These are phyloP conservation scores for Saxicola maurus DNA, from an alignment of 2,797 vertebrate species.

Conservation along the genomic window DNA sequence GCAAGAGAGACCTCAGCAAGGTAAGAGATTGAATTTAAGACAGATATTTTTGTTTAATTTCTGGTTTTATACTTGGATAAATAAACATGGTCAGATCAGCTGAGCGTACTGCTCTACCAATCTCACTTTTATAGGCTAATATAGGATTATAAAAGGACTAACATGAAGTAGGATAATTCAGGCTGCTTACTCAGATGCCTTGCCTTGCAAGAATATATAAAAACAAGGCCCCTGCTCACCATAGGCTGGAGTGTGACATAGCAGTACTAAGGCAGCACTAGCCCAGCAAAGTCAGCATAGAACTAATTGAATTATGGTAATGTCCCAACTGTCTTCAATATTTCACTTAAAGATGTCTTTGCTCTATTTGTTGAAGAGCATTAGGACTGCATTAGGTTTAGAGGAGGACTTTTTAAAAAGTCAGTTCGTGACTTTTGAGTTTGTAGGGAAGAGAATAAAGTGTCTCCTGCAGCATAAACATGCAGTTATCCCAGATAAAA, in stretches of 20 bases:
- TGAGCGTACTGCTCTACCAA: not conserved
- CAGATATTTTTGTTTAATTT: not conserved
- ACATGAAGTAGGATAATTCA: not conserved
- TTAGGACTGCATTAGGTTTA: not conserved
- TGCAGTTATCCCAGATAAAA: not conserved
- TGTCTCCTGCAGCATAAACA: not conserved
- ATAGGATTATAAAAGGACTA: not conserved
- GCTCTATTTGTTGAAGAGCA: not conserved
- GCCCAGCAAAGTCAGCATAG: not conserved
- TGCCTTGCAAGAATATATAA: not conserved
- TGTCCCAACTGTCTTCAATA: not conserved
- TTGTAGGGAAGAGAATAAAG: not conserved
- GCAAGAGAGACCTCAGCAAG: not conserved
- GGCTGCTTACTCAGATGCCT: not conserved
- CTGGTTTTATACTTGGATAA: not conserved
- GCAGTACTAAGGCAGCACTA: not conserved
- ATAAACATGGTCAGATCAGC: not conserved
- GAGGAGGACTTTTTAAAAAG: not conserved
- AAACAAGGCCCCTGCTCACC: not conserved
- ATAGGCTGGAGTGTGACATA: not conserved
- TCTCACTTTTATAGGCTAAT: not conserved
- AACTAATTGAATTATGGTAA: not conserved
- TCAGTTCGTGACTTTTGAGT: not conserved
- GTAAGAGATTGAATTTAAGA: conserved; percentile 18
- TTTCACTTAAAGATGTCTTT: not conserved